Evolutionary conservation across 1,140 invertebrate species (phyloP), one percentile per base, ranked within the genome.

Genomic region (Magallana gigas): DNA sequence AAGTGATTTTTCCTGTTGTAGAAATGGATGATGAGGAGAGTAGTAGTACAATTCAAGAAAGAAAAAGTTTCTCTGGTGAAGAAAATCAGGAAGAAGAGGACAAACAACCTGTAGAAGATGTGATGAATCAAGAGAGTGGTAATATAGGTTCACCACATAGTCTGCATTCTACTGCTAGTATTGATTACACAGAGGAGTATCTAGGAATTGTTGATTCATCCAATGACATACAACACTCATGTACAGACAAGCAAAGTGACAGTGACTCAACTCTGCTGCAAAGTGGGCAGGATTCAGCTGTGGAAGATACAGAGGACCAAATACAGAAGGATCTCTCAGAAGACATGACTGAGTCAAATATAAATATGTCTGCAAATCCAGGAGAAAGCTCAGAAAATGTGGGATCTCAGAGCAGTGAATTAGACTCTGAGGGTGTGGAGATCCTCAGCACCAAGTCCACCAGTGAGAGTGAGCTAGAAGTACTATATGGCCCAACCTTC

Each of bases 1-100:
- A 71, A 23, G 68, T 71, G n/a, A 1, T 18, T 71, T 71, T 71
- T 71, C 68, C 68, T 23, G 68, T 29, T 71, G 68, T 71, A 71
- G 68, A 29, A 11, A 11, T 29, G 36, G 68, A 29, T 29, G 18
- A 2, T 29, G 68, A 71, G 18, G 68, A 71, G 29, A 29, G n/a
- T 71, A 8, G 11, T 71, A 29, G 8, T 71, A 23, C 8, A 18
- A 29, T 12, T 11, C 68, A 2, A 23, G 23, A 71, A 4, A 48
- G 36, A 48, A 8, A 71, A 11, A 23, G 18, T 12, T 11, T 71
- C 5, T 71, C 68, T 8, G 18, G 23, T 29, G 12, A 9, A 29
- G n/a, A 71, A 9, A 29, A 18, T 23, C 23, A 23, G 23, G 23
- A 23, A 1, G 68, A 8, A 6, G 12, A 6, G 12, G 60, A n/a